Conservation (phyloP, 1,140 invertebrate species). For the Macrotrachela quadricornifera region DNA sequence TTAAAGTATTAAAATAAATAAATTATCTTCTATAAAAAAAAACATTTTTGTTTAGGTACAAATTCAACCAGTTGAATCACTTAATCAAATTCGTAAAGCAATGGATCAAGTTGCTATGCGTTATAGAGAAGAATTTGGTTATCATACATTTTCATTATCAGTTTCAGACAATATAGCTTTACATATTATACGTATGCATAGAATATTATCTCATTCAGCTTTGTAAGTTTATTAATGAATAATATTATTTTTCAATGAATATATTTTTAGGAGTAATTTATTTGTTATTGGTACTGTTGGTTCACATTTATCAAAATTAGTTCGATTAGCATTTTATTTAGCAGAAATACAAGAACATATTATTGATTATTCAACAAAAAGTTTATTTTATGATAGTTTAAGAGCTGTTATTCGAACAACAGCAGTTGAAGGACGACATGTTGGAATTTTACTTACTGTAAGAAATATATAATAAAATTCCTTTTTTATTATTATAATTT, state of each 20-base stretch:
- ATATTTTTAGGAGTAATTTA: constrained; percentile 23
- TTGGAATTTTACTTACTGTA: constrained; percentile 24
- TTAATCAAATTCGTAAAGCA: constrained; percentile 20
- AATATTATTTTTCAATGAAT: not conserved
- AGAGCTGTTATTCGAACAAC: constrained; percentile 23
- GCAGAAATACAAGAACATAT: constrained; percentile 22
- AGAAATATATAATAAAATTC: constrained; percentile 9
- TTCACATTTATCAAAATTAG: constrained; percentile 22
- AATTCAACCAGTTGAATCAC: constrained; percentile 21
- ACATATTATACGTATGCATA: constrained; percentile 24
- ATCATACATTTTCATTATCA: constrained; percentile 22
- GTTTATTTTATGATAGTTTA: constrained; percentile 28
- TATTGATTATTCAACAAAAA: constrained; percentile 23
- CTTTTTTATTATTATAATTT: not conserved
- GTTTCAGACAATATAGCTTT: constrained; percentile 23
- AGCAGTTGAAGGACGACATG: constrained; percentile 24
- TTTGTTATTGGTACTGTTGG: constrained; percentile 26
- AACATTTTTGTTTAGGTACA: constrained; percentile 12
- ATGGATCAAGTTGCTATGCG: constrained; percentile 14
- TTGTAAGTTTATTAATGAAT: constrained; percentile 14
- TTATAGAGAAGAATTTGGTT: constrained; percentile 29
- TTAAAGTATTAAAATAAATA: not conserved
- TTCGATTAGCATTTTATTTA: constrained; percentile 24
- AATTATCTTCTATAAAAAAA: constrained; percentile 16
- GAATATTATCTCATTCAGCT: constrained; percentile 26